Evolutionary conservation across 23 tunicate genomes (phyloP).

Genomic region (Styela plicata): DNA sequence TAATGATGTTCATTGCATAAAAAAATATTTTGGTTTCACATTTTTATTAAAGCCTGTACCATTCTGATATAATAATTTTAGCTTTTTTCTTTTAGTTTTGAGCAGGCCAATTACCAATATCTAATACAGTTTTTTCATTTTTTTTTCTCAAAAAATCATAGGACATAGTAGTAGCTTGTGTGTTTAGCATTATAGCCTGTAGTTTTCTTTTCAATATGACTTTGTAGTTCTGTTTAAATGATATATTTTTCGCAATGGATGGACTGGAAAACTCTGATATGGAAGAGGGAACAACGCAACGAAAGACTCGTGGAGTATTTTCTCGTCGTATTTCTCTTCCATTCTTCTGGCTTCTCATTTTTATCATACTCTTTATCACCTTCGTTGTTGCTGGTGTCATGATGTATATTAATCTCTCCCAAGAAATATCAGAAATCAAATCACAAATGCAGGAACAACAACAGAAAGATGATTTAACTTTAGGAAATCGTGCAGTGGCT

Average conservation of each 20-base stretch:
- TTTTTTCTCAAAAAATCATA: not conserved
- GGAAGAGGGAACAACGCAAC: not conserved
- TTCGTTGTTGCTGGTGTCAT: constrained; percentile 22
- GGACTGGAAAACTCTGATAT: not conserved
- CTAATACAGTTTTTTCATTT: not conserved
- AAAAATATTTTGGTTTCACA: not conserved
- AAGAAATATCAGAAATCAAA: constrained; percentile 34
- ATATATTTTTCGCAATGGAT: not conserved
- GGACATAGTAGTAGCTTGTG: not conserved
- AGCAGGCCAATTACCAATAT: too few species aligned
- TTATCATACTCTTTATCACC: constrained; percentile 13
- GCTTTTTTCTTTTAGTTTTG: too few species aligned
- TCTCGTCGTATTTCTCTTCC: constrained; percentile 16
- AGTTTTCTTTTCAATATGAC: not conserved
- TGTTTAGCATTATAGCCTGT: not conserved
- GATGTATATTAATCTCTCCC: constrained; percentile 23
- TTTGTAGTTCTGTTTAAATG: not conserved
- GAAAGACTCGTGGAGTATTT: not conserved
- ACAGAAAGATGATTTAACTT: not conserved
- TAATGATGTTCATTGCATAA: not conserved
- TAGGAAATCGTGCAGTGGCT: constrained; percentile 9
- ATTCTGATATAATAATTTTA: not conserved
- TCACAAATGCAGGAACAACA: constrained; percentile 30
- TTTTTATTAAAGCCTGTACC: not conserved
- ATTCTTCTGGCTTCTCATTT: constrained; percentile 28